These are phyloP conservation scores for Tetropium fuscum DNA, from an alignment of 2,888 invertebrate species.

Conservation along the genomic window DNA sequence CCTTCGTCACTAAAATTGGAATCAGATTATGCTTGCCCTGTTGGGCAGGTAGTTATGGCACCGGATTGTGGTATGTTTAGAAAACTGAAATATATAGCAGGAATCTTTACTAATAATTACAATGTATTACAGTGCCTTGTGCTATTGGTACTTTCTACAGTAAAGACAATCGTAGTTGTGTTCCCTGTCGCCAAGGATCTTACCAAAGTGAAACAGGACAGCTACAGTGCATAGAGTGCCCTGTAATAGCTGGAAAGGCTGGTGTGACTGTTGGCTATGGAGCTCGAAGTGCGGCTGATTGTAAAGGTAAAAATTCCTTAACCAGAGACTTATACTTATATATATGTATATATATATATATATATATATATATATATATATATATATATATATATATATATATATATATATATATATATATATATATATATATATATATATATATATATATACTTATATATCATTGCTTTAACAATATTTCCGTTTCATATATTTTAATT, in stretches of 20 bases:
- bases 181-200: conserved; percentile 87
- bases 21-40: conserved; percentile 93
- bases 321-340: too few relatives aligned
- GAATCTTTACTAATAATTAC: conserved; percentile 3
- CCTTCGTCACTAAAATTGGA: conserved; percentile 88
- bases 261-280: conserved; percentile 91
- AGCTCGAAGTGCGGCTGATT: conserved; percentile 88
- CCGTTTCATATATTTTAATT: too few relatives aligned
- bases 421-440: too few relatives aligned
- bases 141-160: conserved; percentile 91
- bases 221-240: conserved; percentile 89
- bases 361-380: too few relatives aligned
- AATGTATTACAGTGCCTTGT: conserved; percentile 78
- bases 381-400: too few relatives aligned
- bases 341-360: too few relatives aligned
- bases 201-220: conserved; percentile 96
- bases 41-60: conserved; percentile 93
- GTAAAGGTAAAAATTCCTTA: conserved; percentile 73
- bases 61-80: conserved; percentile 88
- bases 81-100: not conserved
- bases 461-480: too few relatives aligned
- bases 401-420: too few relatives aligned
- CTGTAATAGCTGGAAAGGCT: conserved; percentile 88
- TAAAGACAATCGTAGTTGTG: conserved; percentile 80
- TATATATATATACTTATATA: too few relatives aligned